A percentile compares a stretch with the other conserved stretches of the same genome.
Evolutionary conservation across 2,113 vertebrate genomes (phyloP).

Genomic region (Macquaria ambigua): DNA sequence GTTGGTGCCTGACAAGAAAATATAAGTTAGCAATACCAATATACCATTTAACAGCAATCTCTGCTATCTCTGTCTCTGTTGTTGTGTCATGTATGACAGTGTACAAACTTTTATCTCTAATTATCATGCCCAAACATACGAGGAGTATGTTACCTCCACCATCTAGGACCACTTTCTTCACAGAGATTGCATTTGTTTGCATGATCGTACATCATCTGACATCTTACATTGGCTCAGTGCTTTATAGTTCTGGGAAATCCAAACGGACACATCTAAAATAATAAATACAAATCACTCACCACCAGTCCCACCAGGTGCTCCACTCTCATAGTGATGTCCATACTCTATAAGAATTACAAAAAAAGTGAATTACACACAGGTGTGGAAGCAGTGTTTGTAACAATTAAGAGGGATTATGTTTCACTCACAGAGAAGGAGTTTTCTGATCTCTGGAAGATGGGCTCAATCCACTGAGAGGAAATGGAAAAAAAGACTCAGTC

Average conservation of each 20-base stretch:
- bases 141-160: background rate
- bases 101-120: background rate
- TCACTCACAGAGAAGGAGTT: conserved; percentile 71
- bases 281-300: conserved; percentile 49
- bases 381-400: background rate
- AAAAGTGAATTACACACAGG: background rate
- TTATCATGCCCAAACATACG: background rate
- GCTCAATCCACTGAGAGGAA: conserved; percentile 67
- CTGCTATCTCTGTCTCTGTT: background rate
- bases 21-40: background rate
- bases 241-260: background rate
- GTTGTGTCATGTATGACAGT: background rate
- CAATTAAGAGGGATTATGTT: background rate
- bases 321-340: conserved; percentile 59
- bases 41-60: background rate
- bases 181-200: background rate
- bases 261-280: background rate
- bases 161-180: background rate
- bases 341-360: conserved; percentile 58
- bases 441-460: conserved; percentile 73
- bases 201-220: background rate
- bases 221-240: background rate
- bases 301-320: conserved; percentile 66
- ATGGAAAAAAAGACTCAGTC: background rate
- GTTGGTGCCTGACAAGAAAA: conserved; percentile 65